phyloP scores from a whole-genome alignment of 2,888 invertebrate genomes.

The Orthonychiurus folsomi region DNA sequence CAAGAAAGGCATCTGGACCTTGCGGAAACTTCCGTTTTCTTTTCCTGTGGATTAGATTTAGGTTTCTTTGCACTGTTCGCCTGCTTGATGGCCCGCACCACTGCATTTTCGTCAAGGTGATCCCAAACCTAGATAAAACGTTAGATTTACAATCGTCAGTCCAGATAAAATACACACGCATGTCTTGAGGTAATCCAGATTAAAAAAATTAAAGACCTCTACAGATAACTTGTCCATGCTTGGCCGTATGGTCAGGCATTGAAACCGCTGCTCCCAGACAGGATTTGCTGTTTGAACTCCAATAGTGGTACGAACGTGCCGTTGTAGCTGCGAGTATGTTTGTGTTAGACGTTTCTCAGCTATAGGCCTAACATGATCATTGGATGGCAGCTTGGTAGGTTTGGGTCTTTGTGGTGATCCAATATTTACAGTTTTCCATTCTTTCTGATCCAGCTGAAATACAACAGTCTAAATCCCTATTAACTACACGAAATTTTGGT shows the following conservation, averaged over 20 bases:
- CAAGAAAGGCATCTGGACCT: constrained; percentile 32
- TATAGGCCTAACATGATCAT: constrained; percentile 15
- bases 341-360: constrained; percentile 25
- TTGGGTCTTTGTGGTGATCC: constrained; percentile 21
- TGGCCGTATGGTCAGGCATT: constrained; percentile 31
- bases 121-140: constrained; percentile 27
- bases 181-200: no score
- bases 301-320: constrained; percentile 25
- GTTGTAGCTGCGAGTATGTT: constrained; percentile 25
- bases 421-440: constrained; percentile 31
- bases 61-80: constrained; percentile 2
- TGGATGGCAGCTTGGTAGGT: constrained; percentile 3
- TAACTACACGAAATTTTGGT: neutral
- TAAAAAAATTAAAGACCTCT: constrained; percentile 26
- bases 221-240: constrained; percentile 31
- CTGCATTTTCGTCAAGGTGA: constrained; percentile 18
- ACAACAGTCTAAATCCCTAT: constrained; percentile 20
- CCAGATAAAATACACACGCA: neutral
- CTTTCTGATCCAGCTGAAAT: constrained; percentile 28
- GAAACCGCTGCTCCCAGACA: constrained; percentile 36
- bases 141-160: neutral
- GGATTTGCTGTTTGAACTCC: constrained; percentile 25
- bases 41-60: no score
- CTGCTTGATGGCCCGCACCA: neutral
- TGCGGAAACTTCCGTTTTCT: no score